Percentiles rank a stretch among this genome's conserved stretches.
Conservation (phyloP, 2,113 vertebrate species). For the Danionella cerebrum region DNA sequence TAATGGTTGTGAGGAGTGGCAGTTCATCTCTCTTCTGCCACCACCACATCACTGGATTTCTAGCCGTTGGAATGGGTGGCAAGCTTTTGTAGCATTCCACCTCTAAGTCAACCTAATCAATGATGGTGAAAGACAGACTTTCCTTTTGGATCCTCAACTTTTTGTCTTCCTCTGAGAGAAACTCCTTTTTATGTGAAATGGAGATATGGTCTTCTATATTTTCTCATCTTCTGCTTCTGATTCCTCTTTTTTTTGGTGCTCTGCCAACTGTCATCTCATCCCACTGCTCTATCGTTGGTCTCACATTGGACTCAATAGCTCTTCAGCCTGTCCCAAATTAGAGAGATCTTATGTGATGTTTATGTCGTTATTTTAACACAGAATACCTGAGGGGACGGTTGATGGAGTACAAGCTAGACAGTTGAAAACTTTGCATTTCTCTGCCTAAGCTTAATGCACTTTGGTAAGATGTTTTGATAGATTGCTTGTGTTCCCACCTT, state of each 20-base stretch:
- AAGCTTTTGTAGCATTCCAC: background rate
- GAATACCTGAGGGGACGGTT: too few species aligned
- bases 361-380: too few species aligned
- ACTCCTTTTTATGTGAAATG: background rate
- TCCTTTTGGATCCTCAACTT: background rate
- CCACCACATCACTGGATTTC: slow-evolving; percentile 7
- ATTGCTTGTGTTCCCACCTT: too few species aligned
- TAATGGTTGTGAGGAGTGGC: slow-evolving; percentile 2
- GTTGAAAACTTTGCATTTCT: too few species aligned
- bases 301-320: background rate
- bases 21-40: slow-evolving; percentile 6
- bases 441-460: too few species aligned
- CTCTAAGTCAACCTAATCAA: background rate
- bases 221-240: background rate
- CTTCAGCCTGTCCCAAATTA: background rate
- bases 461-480: too few species aligned
- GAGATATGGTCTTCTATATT: background rate
- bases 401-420: too few species aligned
- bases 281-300: background rate
- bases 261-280: background rate
- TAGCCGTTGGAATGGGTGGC: background rate
- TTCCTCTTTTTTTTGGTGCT: background rate
- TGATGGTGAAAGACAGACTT: background rate
- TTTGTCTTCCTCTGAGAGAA: background rate
- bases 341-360: too few species aligned